Evolutionary conservation across 2,113 vertebrate genomes (phyloP), one percentile per base, ranked within the genome.

Genomic region (Carassius gibelio): DNA sequence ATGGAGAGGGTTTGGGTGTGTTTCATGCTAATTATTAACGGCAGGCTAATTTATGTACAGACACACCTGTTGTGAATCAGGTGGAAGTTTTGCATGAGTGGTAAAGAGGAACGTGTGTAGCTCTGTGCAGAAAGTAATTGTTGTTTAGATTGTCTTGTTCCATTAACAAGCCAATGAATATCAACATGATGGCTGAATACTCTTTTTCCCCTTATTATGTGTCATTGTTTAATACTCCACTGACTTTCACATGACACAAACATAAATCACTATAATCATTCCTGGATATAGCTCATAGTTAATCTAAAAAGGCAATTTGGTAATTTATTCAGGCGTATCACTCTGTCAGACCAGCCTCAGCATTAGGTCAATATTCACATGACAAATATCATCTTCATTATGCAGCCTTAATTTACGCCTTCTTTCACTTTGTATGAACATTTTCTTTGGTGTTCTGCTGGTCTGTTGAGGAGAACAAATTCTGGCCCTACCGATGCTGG

Each of bases 241-340:
- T 50, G 69, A 76, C 1, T 79, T 85, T 80, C 72, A 85, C 61
- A 66, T 30, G 13, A 81, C 84, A 79, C 64, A 74, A 72, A 45
- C 84, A 74, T 82, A 84, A 88, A 88, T 86, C 72, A 81, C 59
- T 66, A 85, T 80, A 23, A 69, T 52, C 59, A 82, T 82, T 81
- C 78, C 77, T 69, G 30, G 42, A 62, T 30, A 74, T 72, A 59
- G 57, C 17, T 34, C 36, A 26, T 38, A 38, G 23, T 78, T 84
- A 30, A 87, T 84, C 81, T 38, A 68, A 83, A 86, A 86, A 79
- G 64, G 62, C 82, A 84, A 79, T 88, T 88, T 82, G 68, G 45
- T 30, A 8, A 57, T 64, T 21, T 75, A 30, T 80, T 84, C 84
- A 74, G 9, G 86, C 64, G 30, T 82, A 64, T 82, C 57, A n/a